phyloP scores from a whole-genome alignment of 2,888 invertebrate species.

The Agonopterix arenella region DNA sequence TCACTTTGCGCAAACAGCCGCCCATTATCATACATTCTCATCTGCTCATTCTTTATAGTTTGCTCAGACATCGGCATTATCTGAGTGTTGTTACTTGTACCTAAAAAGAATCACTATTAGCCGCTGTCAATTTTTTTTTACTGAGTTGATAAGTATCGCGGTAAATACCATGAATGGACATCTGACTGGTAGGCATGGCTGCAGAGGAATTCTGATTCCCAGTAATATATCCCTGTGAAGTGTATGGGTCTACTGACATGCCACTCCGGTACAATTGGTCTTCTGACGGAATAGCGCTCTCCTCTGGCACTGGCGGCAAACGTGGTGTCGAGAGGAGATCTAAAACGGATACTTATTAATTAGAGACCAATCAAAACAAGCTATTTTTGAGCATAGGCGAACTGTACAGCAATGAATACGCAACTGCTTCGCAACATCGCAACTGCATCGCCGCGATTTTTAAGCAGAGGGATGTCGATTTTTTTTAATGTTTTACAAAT shows the following conservation, averaged over 20 bases:
- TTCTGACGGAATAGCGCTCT: slow-evolving; percentile 64
- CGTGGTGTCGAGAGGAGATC: slow-evolving; percentile 64
- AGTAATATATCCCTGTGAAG: slow-evolving; percentile 42
- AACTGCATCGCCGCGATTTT: no score
- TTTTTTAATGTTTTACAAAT: no score
- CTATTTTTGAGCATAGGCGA: no score
- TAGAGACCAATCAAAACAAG: no score
- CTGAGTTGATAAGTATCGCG: not conserved
- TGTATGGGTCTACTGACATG: slow-evolving; percentile 62
- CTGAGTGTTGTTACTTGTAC: slow-evolving; percentile 61
- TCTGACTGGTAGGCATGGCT: slow-evolving; percentile 65
- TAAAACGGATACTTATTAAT: slow-evolving; percentile 19
- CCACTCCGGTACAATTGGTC: slow-evolving; percentile 67
- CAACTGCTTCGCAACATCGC: no score
- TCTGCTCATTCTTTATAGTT: slow-evolving; percentile 55
- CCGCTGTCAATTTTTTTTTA: not conserved
- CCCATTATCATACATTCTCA: slow-evolving; percentile 56
- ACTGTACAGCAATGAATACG: no score
- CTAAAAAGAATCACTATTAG: slow-evolving; percentile 20
- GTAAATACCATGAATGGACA: slow-evolving; percentile 59
- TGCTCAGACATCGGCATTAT: slow-evolving; percentile 56
- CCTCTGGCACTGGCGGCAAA: slow-evolving; percentile 79
- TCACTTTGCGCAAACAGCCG: slow-evolving; percentile 52
- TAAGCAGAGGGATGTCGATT: no score
- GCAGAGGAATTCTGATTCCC: slow-evolving; percentile 36